Percentiles rank a stretch among this genome's conserved stretches.
These are phyloP conservation scores for Procavia capensis DNA, from an alignment of 2,113 vertebrate genomes.

Conservation along the genomic window DNA sequence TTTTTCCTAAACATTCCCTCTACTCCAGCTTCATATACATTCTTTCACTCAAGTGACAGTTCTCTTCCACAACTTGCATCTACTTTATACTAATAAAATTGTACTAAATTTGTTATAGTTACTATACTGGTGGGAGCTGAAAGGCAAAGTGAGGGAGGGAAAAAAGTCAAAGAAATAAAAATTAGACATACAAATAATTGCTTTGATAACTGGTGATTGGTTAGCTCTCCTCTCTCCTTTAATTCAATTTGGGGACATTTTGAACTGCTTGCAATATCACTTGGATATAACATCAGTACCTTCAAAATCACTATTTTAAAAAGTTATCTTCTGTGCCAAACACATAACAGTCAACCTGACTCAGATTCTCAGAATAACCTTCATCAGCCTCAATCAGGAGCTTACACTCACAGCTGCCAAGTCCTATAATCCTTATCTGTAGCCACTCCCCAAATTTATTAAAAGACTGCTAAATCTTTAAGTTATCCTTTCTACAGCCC, in stretches of 20 bases:
- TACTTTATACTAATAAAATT: slow-evolving; percentile 5
- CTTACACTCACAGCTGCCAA: neutral
- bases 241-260: neutral
- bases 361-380: neutral
- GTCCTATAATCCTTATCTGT: neutral
- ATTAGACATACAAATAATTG: neutral
- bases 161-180: neutral
- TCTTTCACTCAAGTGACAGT: neutral
- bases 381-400: neutral
- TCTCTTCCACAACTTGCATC: neutral
- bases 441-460: neutral
- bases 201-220: neutral
- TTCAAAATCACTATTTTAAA: slow-evolving; percentile 27
- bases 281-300: neutral
- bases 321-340: neutral
- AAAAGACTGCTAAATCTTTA: neutral
- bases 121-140: too few relatives aligned
- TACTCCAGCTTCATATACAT: neutral
- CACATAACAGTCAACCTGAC: neutral
- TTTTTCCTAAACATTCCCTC: neutral
- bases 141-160: neutral
- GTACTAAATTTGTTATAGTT: neutral
- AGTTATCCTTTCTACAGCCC: neutral
- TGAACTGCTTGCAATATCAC: neutral
- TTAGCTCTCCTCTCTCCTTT: neutral